Evolutionary conservation across 2,113 vertebrate species (phyloP).

Genomic region (Ciconia maguari): DNA sequence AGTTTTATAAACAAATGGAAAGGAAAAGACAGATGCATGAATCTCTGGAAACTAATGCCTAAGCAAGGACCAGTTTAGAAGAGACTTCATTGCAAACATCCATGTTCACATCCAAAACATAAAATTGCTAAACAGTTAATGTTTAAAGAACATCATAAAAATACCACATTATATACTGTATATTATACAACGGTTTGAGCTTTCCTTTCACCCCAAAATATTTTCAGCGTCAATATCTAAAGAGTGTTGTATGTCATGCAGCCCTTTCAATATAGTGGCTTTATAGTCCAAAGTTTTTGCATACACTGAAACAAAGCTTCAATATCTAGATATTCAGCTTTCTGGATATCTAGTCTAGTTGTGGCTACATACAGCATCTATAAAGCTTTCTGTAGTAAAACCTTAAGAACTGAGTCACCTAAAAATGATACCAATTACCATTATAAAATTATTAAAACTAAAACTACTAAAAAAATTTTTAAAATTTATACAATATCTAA

Average conservation of each 20-base stretch:
- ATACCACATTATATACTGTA: neutral
- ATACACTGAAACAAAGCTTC: neutral
- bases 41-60: neutral
- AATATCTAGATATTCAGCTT: neutral
- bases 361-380: neutral
- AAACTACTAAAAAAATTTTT: neutral
- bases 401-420: neutral
- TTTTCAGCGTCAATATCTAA: neutral
- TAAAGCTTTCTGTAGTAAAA: neutral
- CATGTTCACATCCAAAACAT: neutral
- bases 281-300: neutral
- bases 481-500: neutral
- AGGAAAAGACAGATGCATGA: neutral
- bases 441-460: neutral
- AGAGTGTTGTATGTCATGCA: neutral
- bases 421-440: neutral
- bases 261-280: neutral
- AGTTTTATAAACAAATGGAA: neutral
- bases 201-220: neutral
- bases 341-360: neutral
- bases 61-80: neutral
- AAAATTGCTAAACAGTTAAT: neutral
- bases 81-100: neutral
- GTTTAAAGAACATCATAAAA: neutral
- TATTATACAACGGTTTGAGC: neutral